Evolutionary conservation across 1,140 invertebrate species (phyloP), one percentile per base, ranked within the genome.

Genomic region (Nymphalis io): DNA sequence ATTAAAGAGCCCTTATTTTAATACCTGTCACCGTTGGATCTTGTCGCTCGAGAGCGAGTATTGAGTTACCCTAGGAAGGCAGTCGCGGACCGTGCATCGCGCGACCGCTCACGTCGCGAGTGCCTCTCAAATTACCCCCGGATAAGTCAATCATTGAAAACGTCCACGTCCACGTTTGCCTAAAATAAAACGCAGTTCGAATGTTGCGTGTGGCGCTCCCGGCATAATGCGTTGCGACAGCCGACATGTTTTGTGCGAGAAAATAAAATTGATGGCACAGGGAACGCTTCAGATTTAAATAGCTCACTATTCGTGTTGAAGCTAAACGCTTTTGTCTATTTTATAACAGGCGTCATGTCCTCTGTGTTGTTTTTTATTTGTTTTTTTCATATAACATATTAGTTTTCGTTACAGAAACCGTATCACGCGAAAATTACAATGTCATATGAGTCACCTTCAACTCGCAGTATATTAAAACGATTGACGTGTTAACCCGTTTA

Each of bases 91-190:
- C 55, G 68, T 62, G 72, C 65, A 59, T 44, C 62, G 75, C 63
- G 61, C 75, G 75, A 69, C 76, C 76, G 75, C 61, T 77, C 81
- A 74, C 78, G 69, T 78, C 76, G 71, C 76, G 84, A 88, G 89
- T 80, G 77, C 85, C 86, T 89, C 89, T 91, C 88, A 87, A 87
- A 89, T 91, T 91, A 91, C 89, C 78, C 82, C 89, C 89, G 89
- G 89, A 91, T 90, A 91, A 91, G 89, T 91, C 89, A 91, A 91
- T 91, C 89, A 91, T 89, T 89, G 80, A 85, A 85, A 87, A 91
- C 82, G 82, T 84, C 87, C 85, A 87, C 79, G 81, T 82, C 73
- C 78, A 83, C 81, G 65, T 83, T 87, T 83, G 76, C 83, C 84
- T 75, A 80, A 91, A 91, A 91, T 90, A 90, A 91, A 90, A 89